phyloP scores from a whole-genome alignment of 2,888 invertebrate species.

The Cheilosia vernalis region DNA sequence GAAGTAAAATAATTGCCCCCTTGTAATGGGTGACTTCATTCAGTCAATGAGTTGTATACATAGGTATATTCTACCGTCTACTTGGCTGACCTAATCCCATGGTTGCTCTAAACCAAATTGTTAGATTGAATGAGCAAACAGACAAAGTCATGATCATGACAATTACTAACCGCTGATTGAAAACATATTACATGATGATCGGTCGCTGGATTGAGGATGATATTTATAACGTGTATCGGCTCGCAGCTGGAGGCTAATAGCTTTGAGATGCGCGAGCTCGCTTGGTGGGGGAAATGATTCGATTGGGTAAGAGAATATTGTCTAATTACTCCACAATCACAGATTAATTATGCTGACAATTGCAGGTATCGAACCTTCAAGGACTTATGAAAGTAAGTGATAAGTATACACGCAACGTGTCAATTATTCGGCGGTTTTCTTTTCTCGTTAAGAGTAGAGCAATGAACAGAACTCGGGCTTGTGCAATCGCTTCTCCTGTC shows the following conservation, averaged over 20 bases:
- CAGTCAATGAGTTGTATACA: constrained; percentile 1
- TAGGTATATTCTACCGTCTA: neutral
- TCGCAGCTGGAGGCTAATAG: too few species aligned
- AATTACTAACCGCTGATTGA: neutral
- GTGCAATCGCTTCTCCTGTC: too few species aligned
- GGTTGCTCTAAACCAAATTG: neutral
- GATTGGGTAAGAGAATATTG: neutral
- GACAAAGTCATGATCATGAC: constrained; percentile 25
- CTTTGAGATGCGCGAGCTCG: neutral
- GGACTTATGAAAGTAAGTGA: too few species aligned
- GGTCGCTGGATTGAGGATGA: neutral
- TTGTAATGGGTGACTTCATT: constrained; percentile 22
- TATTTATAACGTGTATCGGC: neutral
- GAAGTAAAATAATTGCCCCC: constrained; percentile 8
- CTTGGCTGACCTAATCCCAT: constrained; percentile 1
- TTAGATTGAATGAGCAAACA: neutral
- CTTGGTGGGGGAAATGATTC: neutral
- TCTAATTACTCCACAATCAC: neutral
- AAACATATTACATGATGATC: neutral
- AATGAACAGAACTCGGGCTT: too few species aligned
- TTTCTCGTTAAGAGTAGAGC: too few species aligned
- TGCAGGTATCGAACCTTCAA: too few species aligned
- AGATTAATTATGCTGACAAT: neutral
- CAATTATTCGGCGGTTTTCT: too few species aligned
- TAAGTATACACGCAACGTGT: too few species aligned